Conservation (phyloP, 2,888 invertebrate species). For the Oegoconia quadripuncta region DNA sequence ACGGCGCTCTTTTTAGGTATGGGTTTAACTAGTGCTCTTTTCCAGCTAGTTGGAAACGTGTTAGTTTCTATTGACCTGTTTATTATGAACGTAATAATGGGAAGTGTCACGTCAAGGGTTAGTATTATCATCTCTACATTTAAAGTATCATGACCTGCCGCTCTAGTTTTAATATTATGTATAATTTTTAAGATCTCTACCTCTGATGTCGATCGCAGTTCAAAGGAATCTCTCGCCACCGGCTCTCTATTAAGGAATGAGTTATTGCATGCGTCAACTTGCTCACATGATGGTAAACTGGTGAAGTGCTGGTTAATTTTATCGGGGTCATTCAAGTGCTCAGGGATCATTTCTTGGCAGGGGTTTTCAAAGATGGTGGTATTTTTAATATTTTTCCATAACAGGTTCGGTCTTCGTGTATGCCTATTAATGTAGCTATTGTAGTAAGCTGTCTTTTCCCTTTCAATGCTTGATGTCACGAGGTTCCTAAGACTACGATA, state of each 20-base stretch:
- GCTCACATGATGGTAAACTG: too few species aligned
- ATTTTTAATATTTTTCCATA: conserved; percentile 11
- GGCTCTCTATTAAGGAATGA: conserved; percentile 2
- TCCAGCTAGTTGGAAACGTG: neutral
- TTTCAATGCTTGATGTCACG: conserved; percentile 9
- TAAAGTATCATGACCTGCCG: neutral
- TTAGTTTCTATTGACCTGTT: neutral
- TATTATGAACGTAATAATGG: neutral
- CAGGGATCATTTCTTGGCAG: neutral
- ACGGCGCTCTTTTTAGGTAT: conserved; percentile 2
- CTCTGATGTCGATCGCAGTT: too few species aligned
- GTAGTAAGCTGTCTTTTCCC: conserved; percentile 19
- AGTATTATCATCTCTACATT: neutral
- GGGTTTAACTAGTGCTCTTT: neutral
- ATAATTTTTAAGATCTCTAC: neutral
- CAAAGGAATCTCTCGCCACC: too few species aligned
- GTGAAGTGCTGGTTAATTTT: too few species aligned
- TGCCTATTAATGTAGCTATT: conserved; percentile 16
- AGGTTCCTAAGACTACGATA: conserved; percentile 15
- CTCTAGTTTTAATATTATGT: neutral
- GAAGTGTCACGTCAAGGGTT: neutral
- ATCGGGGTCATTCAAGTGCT: neutral
- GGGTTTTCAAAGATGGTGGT: neutral
- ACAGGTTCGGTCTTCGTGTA: conserved; percentile 5
- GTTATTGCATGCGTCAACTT: too few species aligned